Conservation (phyloP, 2,888 invertebrate genomes). For the Drosophila algonquin region DNA sequence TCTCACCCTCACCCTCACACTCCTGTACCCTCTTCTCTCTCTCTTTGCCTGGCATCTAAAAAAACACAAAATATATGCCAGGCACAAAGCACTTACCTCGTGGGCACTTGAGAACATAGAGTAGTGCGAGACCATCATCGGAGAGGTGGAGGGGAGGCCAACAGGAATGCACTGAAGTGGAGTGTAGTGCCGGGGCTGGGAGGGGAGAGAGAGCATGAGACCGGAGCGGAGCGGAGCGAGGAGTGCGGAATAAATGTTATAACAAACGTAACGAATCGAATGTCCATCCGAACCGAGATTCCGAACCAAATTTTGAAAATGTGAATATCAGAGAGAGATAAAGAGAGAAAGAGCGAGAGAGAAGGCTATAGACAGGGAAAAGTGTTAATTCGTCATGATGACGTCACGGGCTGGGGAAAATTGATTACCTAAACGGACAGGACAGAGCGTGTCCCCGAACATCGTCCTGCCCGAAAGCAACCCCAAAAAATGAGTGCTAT, state of each 20-base stretch:
- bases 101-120: conserved; percentile 40
- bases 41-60: background rate
- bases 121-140: background rate
- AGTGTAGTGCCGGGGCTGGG: background rate
- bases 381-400: conserved; percentile 83
- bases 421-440: conserved; percentile 80
- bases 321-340: background rate
- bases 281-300: conserved; percentile 43
- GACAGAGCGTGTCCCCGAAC: conserved; percentile 63
- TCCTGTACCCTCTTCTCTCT: too few relatives aligned
- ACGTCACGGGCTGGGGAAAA: conserved; percentile 81
- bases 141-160: background rate
- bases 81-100: conserved; percentile 69
- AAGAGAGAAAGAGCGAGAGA: too few relatives aligned
- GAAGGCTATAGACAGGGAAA: conserved; percentile 44
- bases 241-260: conserved; percentile 62
- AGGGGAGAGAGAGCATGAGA: background rate
- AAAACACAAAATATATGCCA: conserved; percentile 27
- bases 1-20: too few relatives aligned
- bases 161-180: conserved; percentile 10
- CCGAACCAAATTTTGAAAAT: conserved; percentile 3
- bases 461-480: conserved; percentile 35
- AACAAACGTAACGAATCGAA: conserved; percentile 77
- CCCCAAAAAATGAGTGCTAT: conserved; percentile 15
- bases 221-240: too few relatives aligned